phyloP scores from a whole-genome alignment of 23 tunicate species.

The Botrylloides violaceus region DNA sequence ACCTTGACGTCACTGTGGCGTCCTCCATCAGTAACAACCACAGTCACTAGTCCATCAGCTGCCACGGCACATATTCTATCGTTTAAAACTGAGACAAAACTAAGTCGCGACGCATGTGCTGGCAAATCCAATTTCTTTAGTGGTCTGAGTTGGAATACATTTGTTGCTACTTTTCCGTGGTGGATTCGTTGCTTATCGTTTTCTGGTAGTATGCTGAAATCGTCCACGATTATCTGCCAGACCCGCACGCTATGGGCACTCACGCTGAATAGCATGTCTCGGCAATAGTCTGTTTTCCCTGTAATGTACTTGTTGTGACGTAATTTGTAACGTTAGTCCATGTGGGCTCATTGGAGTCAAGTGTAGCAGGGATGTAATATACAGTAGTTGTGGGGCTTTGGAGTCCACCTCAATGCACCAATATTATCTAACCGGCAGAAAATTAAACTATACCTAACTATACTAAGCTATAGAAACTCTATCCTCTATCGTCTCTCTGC shows the following conservation, averaged over 20 bases:
- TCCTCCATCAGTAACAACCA: background rate
- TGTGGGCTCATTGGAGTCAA: no score
- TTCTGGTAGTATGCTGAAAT: slow-evolving; percentile 2
- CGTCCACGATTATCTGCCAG: slow-evolving; percentile 30
- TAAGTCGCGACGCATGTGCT: slow-evolving; percentile 10
- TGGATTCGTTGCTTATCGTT: background rate
- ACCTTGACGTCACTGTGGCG: no score
- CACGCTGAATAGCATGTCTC: slow-evolving; percentile 35
- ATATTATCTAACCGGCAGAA: no score
- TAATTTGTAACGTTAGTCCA: no score
- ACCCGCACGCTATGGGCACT: slow-evolving; percentile 41
- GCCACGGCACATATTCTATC: slow-evolving; percentile 39
- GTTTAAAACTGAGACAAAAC: slow-evolving; percentile 19
- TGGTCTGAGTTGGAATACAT: slow-evolving; percentile 30
- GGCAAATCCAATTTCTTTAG: slow-evolving; percentile 38
- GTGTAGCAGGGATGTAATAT: no score
- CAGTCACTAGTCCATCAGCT: slow-evolving; percentile 22
- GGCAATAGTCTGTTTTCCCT: slow-evolving; percentile 5
- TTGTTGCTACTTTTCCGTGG: slow-evolving; percentile 8
- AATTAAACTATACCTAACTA: no score
- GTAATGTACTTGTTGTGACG: no score
- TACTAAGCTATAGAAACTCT: no score
- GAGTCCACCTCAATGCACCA: no score
- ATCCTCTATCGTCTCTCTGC: no score
- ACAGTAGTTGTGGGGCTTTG: no score